Evolutionary conservation across 23 tunicate species (phyloP).

Genomic region (Trididemnum nubilum): DNA sequence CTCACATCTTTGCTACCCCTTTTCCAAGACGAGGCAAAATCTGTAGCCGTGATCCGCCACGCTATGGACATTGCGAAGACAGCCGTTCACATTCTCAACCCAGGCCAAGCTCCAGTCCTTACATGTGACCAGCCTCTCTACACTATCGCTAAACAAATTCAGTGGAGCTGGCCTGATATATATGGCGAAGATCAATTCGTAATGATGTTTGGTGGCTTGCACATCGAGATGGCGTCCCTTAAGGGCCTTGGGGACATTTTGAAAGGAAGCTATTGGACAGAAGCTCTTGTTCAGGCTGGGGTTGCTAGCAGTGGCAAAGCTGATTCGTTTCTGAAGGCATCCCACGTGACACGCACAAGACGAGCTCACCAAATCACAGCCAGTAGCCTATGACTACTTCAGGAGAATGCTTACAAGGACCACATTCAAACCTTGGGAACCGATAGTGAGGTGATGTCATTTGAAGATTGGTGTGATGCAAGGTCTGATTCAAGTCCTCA

Average conservation of each 20-base stretch:
- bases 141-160: no score
- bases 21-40: no score
- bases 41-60: no score
- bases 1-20: no score
- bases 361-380: slow-evolving; percentile 22
- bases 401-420: neutral
- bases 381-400: neutral
- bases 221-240: no score
- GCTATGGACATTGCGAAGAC: neutral
- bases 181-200: no score
- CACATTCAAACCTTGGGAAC: neutral
- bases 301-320: slow-evolving; percentile 7
- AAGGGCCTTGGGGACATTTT: neutral
- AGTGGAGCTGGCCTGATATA: no score
- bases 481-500: neutral
- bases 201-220: no score
- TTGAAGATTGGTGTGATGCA: neutral
- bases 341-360: neutral
- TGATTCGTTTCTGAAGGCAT: slow-evolving; percentile 1
- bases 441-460: neutral
- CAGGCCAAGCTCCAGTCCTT: no score
- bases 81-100: neutral
- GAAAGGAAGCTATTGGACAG: slow-evolving; percentile 4
- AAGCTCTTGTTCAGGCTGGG: neutral
- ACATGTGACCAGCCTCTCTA: no score